Percentiles rank a stretch among this genome's conserved stretches.
Conservation (phyloP, 92 coral and sea anemone genomes). For the Actinostola sp. region DNA sequence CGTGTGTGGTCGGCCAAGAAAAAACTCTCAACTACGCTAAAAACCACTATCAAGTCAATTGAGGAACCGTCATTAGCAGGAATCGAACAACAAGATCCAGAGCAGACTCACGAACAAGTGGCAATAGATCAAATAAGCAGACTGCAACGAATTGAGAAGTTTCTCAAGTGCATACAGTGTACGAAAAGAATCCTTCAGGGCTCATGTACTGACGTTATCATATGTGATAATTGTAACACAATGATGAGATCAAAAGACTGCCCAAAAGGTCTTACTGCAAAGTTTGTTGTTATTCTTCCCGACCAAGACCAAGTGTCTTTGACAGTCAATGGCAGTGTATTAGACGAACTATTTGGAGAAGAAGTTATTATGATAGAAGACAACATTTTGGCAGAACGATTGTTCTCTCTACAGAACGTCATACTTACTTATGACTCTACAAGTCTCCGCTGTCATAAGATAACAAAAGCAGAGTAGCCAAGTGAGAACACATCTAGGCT, state of each 20-base stretch:
- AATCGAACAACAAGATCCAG: background rate
- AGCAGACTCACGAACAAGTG: background rate
- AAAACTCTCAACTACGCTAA: conserved; percentile 32
- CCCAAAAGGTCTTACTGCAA: background rate
- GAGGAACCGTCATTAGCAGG: conserved; percentile 4
- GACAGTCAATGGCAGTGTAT: conserved; percentile 7
- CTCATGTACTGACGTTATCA: conserved; percentile 12
- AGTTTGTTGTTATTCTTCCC: conserved; percentile 7
- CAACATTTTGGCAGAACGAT: background rate
- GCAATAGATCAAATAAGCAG: conserved; percentile 5
- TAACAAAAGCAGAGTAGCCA: background rate
- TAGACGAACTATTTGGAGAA: background rate
- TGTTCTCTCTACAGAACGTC: background rate
- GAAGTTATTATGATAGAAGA: conserved; percentile 3
- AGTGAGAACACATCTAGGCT: background rate
- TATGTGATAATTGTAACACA: conserved; percentile 2
- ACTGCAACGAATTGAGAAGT: conserved; percentile 35
- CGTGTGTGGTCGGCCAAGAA: conserved; percentile 38
- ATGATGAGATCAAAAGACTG: conserved; percentile 2
- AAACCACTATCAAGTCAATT: conserved; percentile 18
- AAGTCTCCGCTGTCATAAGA: background rate
- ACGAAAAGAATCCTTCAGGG: conserved; percentile 48
- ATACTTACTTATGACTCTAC: conserved; percentile 5
- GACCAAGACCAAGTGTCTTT: background rate
- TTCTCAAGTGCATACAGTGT: conserved; percentile 29